These are phyloP conservation scores for Aphidius gifuensis DNA, from an alignment of 1,140 invertebrate species.

Conservation along the genomic window DNA sequence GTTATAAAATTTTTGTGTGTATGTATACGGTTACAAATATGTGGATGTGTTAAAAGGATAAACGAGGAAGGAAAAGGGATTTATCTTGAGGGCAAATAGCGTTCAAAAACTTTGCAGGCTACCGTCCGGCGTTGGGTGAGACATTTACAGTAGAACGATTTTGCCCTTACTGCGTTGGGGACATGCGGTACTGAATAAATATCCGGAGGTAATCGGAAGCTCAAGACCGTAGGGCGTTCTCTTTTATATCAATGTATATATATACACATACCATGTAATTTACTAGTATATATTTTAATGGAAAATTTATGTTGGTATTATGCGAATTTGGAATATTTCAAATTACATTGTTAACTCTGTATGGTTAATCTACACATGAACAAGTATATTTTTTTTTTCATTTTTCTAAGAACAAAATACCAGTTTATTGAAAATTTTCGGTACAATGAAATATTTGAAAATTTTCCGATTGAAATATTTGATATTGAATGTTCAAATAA, in stretches of 20 bases:
- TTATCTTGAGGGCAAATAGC: constrained; percentile 13
- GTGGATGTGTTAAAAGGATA: background rate
- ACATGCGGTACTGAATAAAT: constrained; percentile 23
- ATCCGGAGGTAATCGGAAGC: constrained; percentile 22
- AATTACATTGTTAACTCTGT: too few relatives aligned
- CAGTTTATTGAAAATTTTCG: background rate
- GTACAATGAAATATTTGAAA: too few relatives aligned
- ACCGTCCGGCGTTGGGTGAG: constrained; percentile 16
- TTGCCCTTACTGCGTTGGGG: constrained; percentile 17
- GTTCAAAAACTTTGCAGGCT: constrained; percentile 20
- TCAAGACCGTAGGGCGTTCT: constrained; percentile 17
- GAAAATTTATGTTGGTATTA: constrained; percentile 15
- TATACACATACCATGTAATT: too few relatives aligned
- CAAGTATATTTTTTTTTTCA: too few relatives aligned
- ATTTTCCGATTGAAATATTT: too few relatives aligned
- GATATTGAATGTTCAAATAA: too few relatives aligned
- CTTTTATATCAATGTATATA: constrained; percentile 12
- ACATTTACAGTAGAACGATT: constrained; percentile 21
- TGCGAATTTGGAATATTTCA: too few relatives aligned
- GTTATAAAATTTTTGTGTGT: background rate
- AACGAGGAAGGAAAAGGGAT: background rate
- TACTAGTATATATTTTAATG: background rate
- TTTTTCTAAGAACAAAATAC: background rate
- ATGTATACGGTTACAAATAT: constrained; percentile 1
- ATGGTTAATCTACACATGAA: too few relatives aligned